Base-by-base conservation (phyloP, 2,888 invertebrate species). In the Pachydiplax longipennis region DNA sequence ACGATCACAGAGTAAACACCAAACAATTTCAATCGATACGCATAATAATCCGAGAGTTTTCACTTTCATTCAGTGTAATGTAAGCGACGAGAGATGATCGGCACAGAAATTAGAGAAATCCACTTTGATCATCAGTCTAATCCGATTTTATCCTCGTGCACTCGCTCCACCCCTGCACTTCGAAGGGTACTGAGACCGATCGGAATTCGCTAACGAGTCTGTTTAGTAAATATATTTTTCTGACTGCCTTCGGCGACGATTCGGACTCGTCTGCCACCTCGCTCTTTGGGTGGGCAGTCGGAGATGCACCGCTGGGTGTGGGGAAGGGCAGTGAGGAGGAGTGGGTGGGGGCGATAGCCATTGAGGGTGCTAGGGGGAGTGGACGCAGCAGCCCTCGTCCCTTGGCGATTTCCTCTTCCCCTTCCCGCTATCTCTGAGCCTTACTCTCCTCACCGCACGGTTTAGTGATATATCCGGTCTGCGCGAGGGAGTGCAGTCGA, bases 391-490 rank as follows among this genome's bases (percentile, higher is more conserved):
- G 31, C 73, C 15, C 65, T 25, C 65, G 65, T n/a, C n/a, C 65
- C 65, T 65, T 65, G 65, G 58, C 83, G 83, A 35, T 48, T 82
- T 48, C 44, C 31, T 53, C 58, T 35, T 31, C 15, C 83, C 53
- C 44, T 25, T 82, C 40, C 40, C 44, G 40, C 80, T 81, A 82
- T 40, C 81, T 25, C 48, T 18, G 40, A 81, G 18, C 81, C 40
- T n/a, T 40, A 22, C 22, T 22, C 81, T 37, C 22, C 81, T 40
- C 58, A 13, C 25, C 83, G 53, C 61, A 13, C 61, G 22, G 31
- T 22, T 58, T 37, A 87, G 87, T 61, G 87, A 87, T 87, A 87
- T 87, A 87, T 87, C 87, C 87, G 87, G 87, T 87, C 87, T 25
- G n/a, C 61, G 87, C 13, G 83, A 82, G 82, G 48, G 82, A 58